Base-by-base conservation (phyloP, 2,113 vertebrate genomes). In the Calonectris borealis region DNA sequence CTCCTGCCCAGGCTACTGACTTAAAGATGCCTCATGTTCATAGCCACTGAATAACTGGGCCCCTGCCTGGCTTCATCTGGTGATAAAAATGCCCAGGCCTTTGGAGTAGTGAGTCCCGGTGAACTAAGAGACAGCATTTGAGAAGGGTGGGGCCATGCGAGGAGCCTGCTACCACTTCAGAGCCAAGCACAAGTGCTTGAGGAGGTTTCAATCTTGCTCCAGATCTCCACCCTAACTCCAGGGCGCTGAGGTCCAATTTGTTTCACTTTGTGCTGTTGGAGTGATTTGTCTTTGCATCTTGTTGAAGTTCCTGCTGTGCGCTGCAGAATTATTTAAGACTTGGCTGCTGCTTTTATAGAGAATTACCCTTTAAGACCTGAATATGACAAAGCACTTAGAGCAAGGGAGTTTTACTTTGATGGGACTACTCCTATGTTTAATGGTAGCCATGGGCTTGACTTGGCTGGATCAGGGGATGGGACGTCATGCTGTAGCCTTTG, bases 271-370 rank as follows among this genome's bases (percentile, higher is more conserved):
- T 86, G 82, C 71, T 87, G 66, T 89, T 0, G 0, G 73, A 89
- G 70, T 87, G 86, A 92, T 95, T 96, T 94, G 73, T 92, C 89
- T 87, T 83, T 91, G 83, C 77, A 79, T 94, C 81, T 91, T 84
- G 84, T 42, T 89, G 83, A 93, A 85, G 54, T 77, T 95, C 62
- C 46, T 90, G 94, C 91, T 91, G 89, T 73, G 54, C 1, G 11
- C 86, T 93, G 95, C 88, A 94, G 73, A 95, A 94, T 85, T 93
- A 65, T 91, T 96, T 93, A 95, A 80, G 88, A 83, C 61, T 91
- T 97, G 95, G 94, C 89, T 88, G 86, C 81, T 95, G 78, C 49
- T 94, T 95, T 97, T 94, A 91, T 71, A 89, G 58, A 76, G 70
- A 85, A 88, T 91, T 93, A 94, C 26, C 64, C 49, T 88, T 90